A percentile compares a stretch with the other conserved stretches of the same genome.
Conservation (phyloP, 2,113 vertebrate genomes). For the Hemiscyllium ocellatum region DNA sequence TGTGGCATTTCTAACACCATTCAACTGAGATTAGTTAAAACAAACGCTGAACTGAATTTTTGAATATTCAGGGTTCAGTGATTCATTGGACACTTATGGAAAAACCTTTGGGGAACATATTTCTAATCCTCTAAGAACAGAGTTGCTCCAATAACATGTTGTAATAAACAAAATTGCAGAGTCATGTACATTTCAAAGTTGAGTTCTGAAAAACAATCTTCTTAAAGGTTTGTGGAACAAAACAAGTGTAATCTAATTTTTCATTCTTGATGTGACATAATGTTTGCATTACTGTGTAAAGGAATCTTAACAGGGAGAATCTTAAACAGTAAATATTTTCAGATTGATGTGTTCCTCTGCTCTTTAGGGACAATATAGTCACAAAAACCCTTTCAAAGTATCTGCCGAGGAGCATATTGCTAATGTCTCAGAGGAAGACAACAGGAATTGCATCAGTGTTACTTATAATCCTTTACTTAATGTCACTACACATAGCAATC, state of each 20-base stretch:
- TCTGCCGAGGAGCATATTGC: slow-evolving; percentile 56
- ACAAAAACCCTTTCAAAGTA: slow-evolving; percentile 57
- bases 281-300: neutral
- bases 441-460: slow-evolving; percentile 57
- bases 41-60: neutral
- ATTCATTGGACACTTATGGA: neutral
- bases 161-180: neutral
- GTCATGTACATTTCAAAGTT: neutral
- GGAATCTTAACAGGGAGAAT: neutral
- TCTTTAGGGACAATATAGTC: slow-evolving; percentile 60
- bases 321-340: neutral
- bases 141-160: neutral
- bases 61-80: neutral
- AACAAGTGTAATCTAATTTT: neutral
- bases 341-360: neutral
- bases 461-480: slow-evolving; percentile 55
- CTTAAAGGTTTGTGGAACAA: neutral
- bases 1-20: too few relatives aligned
- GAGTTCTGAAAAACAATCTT: neutral
- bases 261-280: neutral
- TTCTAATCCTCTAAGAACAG: neutral
- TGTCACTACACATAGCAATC: slow-evolving; percentile 50
- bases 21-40: neutral
- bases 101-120: neutral
- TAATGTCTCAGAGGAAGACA: slow-evolving; percentile 55